Conservation (phyloP, 2,888 invertebrate species). For the Stenoptilia bipunctidactyla region DNA sequence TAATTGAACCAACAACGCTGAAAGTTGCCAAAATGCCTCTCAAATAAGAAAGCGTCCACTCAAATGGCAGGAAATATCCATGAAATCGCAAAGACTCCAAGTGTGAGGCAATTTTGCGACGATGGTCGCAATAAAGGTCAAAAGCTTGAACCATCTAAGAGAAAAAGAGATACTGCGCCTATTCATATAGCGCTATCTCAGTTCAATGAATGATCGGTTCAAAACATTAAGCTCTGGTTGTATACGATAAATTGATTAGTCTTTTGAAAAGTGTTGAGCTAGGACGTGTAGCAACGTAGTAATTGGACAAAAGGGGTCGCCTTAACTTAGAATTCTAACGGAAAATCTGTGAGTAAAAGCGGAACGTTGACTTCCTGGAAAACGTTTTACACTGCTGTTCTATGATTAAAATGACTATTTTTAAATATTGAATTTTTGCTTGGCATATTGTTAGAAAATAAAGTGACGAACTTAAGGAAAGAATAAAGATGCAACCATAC, state of each 20-base stretch:
- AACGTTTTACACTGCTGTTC: too few relatives aligned
- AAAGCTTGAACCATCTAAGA: not conserved
- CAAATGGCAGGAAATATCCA: conserved; percentile 1
- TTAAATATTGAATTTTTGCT: too few relatives aligned
- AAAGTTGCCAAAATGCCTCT: not conserved
- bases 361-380: too few relatives aligned
- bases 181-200: not conserved
- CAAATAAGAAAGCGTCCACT: conserved; percentile 1
- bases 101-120: not conserved
- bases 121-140: not conserved
- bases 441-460: too few relatives aligned
- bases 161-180: not conserved
- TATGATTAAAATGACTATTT: too few relatives aligned
- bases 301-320: conserved; percentile 15
- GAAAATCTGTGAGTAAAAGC: too few relatives aligned
- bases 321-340: too few relatives aligned
- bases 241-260: conserved; percentile 18
- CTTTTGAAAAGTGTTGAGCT: conserved; percentile 17
- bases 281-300: conserved; percentile 6
- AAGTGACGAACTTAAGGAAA: too few relatives aligned
- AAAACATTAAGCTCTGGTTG: not conserved
- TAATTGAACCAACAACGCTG: not conserved
- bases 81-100: not conserved
- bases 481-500: too few relatives aligned
- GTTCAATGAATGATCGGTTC: not conserved